Percentiles rank a stretch among this genome's conserved stretches.
phyloP scores from a whole-genome alignment of 2,113 vertebrate species.

The Engraulis encrasicolus region DNA sequence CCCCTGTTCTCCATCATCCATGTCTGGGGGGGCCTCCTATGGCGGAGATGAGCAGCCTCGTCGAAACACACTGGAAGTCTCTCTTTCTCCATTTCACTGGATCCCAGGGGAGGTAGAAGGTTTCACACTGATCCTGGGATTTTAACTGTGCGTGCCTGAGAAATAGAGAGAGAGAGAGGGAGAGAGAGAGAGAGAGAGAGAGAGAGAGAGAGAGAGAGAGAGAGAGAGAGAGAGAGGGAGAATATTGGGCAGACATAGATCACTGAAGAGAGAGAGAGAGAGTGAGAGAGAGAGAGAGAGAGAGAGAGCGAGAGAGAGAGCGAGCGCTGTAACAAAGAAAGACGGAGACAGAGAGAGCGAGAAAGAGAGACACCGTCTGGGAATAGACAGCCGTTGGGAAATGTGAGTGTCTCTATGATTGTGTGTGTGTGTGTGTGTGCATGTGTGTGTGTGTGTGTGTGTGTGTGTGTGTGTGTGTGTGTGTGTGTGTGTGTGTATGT shows the following conservation, averaged over 20 bases:
- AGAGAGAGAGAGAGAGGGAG: too few species aligned
- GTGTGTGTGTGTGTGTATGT: too few species aligned
- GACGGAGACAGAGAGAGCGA: background rate
- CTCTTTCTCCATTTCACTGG: conserved; percentile 48
- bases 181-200: conserved; percentile 5
- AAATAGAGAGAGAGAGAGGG: too few species aligned
- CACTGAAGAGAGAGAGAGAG: too few species aligned
- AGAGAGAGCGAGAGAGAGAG: too few species aligned
- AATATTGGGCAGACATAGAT: too few species aligned
- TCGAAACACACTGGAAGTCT: conserved; percentile 43
- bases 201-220: background rate
- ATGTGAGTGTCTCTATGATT: background rate
- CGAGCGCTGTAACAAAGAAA: too few species aligned
- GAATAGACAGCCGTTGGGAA: too few species aligned
- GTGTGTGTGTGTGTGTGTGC: background rate
- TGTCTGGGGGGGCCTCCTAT: conserved; percentile 34
- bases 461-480: background rate
- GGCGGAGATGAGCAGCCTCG: conserved; percentile 32
- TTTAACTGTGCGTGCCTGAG: conserved; percentile 31
- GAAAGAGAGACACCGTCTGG: too few species aligned
- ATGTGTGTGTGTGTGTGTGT: background rate
- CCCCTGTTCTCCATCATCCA: conserved; percentile 35
- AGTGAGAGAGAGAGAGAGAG: too few species aligned
- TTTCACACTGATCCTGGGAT: conserved; percentile 41
- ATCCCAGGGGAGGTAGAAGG: conserved; percentile 38